These are phyloP conservation scores for Cepaea nemoralis DNA, from an alignment of 1,140 invertebrate genomes.

Conservation along the genomic window DNA sequence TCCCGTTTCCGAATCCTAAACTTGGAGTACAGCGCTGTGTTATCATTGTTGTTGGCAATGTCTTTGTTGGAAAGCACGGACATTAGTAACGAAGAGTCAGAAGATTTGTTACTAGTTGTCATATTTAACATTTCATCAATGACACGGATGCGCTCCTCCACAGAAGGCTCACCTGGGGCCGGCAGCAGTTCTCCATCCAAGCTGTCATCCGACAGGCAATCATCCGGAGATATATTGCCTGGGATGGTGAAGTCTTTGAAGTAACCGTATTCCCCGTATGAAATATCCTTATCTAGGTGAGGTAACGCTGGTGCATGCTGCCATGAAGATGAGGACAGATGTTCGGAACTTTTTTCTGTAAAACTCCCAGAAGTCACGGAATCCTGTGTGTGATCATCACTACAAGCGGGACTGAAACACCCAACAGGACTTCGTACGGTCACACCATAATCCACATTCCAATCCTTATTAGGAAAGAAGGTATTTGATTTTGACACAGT, in stretches of 20 bases:
- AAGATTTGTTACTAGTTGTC: slow-evolving; percentile 48
- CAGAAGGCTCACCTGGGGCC: slow-evolving; percentile 59
- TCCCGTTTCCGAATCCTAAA: slow-evolving; percentile 74
- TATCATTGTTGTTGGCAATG: slow-evolving; percentile 46
- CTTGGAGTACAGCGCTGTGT: slow-evolving; percentile 60
- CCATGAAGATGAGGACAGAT: slow-evolving; percentile 30
- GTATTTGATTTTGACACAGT: slow-evolving; percentile 33
- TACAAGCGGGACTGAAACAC: slow-evolving; percentile 38
- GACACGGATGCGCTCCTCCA: slow-evolving; percentile 89
- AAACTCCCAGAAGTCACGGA: slow-evolving; percentile 43
- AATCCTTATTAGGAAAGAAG: slow-evolving; percentile 20
- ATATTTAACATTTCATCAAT: slow-evolving; percentile 84
- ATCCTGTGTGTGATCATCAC: slow-evolving; percentile 41
- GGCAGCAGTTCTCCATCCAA: slow-evolving; percentile 33
- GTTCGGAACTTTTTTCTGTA: slow-evolving; percentile 42
- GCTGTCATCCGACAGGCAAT: slow-evolving; percentile 59
- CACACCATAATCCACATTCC: slow-evolving; percentile 25
- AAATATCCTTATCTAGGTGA: not conserved
- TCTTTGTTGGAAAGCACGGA: slow-evolving; percentile 40
- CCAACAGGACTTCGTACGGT: slow-evolving; percentile 30
- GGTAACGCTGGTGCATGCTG: slow-evolving; percentile 18
- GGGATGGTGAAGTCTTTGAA: slow-evolving; percentile 17
- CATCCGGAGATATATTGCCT: slow-evolving; percentile 40
- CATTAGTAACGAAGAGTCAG: slow-evolving; percentile 48
- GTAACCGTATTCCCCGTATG: slow-evolving; percentile 16